Conservation (phyloP, 2,888 invertebrate species). For the Hybos culiciformis region DNA sequence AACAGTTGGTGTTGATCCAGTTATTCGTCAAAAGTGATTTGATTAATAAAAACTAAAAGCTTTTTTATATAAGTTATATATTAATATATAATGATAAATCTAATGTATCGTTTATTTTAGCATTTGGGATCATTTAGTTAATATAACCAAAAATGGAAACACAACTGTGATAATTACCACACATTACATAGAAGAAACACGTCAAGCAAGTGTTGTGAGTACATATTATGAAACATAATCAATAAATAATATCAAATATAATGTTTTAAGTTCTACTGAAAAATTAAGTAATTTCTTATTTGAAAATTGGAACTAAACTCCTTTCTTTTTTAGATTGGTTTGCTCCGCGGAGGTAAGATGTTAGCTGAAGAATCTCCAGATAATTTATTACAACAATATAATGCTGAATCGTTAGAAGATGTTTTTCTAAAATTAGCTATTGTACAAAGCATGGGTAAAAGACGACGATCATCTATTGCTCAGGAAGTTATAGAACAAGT, state of each 20-base stretch:
- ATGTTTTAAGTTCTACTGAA: not conserved
- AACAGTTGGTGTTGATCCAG: conserved; percentile 85
- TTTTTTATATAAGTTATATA: not conserved
- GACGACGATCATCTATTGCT: conserved; percentile 64
- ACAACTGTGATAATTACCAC: conserved; percentile 78
- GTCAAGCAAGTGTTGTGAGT: conserved; percentile 67
- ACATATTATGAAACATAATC: not conserved
- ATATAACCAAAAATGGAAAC: conserved; percentile 57
- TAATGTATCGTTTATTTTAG: conserved; percentile 32
- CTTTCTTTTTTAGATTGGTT: conserved; percentile 47
- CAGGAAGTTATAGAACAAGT: conserved; percentile 59
- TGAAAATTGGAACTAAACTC: not conserved
- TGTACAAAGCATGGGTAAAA: conserved; percentile 67
- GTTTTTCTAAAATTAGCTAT: conserved; percentile 71
- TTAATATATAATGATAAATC: not conserved
- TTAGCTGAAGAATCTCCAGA: conserved; percentile 71
- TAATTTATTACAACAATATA: conserved; percentile 56
- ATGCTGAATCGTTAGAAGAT: conserved; percentile 59
- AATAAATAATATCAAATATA: not conserved
- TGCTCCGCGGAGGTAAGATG: conserved; percentile 71
- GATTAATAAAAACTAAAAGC: not conserved
- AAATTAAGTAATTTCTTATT: conserved; percentile 10
- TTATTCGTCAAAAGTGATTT: conserved; percentile 59
- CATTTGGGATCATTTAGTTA: conserved; percentile 74
- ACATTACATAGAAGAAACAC: conserved; percentile 77